Percentiles rank a stretch among this genome's conserved stretches.
Conservation (phyloP, 1,140 invertebrate genomes). For the Saccostrea echinata region DNA sequence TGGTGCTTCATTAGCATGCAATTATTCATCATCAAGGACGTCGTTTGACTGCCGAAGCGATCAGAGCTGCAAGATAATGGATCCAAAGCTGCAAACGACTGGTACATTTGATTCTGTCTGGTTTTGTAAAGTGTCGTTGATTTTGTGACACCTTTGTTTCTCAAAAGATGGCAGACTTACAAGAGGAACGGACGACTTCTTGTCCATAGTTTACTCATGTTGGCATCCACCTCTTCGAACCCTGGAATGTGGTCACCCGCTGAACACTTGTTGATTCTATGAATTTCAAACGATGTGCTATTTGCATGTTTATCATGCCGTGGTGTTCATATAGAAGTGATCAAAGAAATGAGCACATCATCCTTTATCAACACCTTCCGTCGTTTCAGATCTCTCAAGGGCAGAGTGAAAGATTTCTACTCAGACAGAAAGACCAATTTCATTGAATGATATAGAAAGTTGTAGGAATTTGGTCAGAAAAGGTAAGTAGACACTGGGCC, state of each 20-base stretch:
- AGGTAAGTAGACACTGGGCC: too few relatives aligned
- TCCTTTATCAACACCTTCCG: conserved; percentile 58
- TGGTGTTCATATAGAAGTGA: too few relatives aligned
- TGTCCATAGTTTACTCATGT: conserved; percentile 43
- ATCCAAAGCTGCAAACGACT: conserved; percentile 43
- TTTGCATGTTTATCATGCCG: too few relatives aligned
- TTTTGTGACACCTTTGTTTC: not conserved
- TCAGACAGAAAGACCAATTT: conserved; percentile 25
- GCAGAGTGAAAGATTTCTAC: not conserved
- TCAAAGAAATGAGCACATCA: conserved; percentile 52
- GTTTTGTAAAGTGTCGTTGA: conserved; percentile 41
- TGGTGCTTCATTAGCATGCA: conserved; percentile 45
- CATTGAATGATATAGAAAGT: too few relatives aligned
- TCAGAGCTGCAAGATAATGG: conserved; percentile 54
- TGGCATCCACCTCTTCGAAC: conserved; percentile 10
- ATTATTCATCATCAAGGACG: conserved; percentile 47
- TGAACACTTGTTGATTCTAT: conserved; percentile 26
- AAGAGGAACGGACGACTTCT: not conserved
- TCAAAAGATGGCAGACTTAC: conserved; percentile 50
- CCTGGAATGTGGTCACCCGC: too few relatives aligned
- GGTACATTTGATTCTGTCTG: not conserved
- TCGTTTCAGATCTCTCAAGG: not conserved
- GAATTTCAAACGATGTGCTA: conserved; percentile 47
- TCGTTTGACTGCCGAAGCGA: conserved; percentile 46
- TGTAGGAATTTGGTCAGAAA: too few relatives aligned